Evolutionary conservation across 2,113 vertebrate species (phyloP), one percentile per base, ranked within the genome.

Genomic region (Lontra canadensis): DNA sequence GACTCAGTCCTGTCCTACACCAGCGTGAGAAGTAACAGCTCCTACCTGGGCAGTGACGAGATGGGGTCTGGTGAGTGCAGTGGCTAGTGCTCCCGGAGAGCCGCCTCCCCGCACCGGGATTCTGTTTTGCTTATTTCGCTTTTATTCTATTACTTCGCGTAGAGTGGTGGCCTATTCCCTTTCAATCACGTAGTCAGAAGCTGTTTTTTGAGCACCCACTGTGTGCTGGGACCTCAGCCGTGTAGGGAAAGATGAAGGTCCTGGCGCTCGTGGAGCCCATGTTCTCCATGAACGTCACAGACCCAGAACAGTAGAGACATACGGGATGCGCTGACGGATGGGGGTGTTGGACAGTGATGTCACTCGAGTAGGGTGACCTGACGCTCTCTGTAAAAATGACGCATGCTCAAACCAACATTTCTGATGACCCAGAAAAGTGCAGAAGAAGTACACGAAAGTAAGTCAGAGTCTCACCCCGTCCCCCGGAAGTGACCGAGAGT

Each of bases 1-100:
- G 99, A 99, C 97, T 99, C 99, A 0, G 99, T 99, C 83, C 87
- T 99, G 96, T 99, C 99, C 6, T 99, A 99, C 98, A 99, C 99
- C 97, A 99, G 99, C 0, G 99, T 99, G 88, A 98, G 99, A 69
- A 99, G 99, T 85, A 99, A 99, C 97, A 99, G 99, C 98, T 99
- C 99, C 0, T 99, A 99, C 98, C 97, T 99, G 97, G 99, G 99
- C 81, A 99, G 99, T 1, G 99, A 99, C 0, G 99, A 99, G 98
- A 99, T 99, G 99, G 99, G 99, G 76, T 99, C 99, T 96, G 99
- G 99, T 99, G 98, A 99, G 99, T 96, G 12, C 15, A 2, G 23
- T 0, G 34, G 65, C 31, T 61, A 0, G 3, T 17, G 76, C 47
- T 17, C 6, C 0, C 0, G 76, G 49, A 34, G 9, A 7, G 78